Base-by-base conservation (phyloP, 2,113 vertebrate species). In the Semnornis frantzii region DNA sequence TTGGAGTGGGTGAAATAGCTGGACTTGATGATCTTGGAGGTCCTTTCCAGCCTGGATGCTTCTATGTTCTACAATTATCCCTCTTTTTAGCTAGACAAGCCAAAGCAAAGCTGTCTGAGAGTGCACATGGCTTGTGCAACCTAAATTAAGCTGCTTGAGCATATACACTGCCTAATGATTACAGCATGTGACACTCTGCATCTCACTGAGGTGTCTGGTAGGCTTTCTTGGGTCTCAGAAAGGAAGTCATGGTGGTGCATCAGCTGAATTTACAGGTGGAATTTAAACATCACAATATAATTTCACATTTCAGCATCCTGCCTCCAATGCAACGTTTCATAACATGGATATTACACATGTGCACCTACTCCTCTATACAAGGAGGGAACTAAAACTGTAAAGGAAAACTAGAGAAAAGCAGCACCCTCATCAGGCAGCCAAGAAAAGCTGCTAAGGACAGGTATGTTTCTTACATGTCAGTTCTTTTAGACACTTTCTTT, bases 81-180 rank as follows among this genome's bases (percentile, higher is more conserved):
- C 18, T 10, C 21, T 58, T 72, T 79, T 84, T 33, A 46, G 23
- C 55, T 50, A 78, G 25, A 28, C 15, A 37, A 71, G 30, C 8
- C 42, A 20, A 48, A 78, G 39, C 62, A 54, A 76, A 21, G 17
- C 30, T n/a, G 6, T 54, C 21, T 82, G 33, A 72, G 37, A 8
- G 21, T 5, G 5, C 7, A 73, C 0, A 8, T 18, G 0, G 31
- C 6, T 60, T 23, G 10, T 31, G 20, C 15, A 74, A 58, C 5
- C 6, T n/a, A 48, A 73, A 81, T 39, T 39, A 81, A 66, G 34
- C 9, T 82, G 11, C 21, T 42, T 72, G 50, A 31, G 17, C 31
- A 25, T 3, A 1, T 18, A 60, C 3, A 1, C 25, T 60, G 4
- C 33, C 6, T 64, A 27, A 48, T 9, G 15, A 27, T 1, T 60